Evolutionary conservation across 2,113 vertebrate species (phyloP).

Genomic region (Salvelinus alpinus): DNA sequence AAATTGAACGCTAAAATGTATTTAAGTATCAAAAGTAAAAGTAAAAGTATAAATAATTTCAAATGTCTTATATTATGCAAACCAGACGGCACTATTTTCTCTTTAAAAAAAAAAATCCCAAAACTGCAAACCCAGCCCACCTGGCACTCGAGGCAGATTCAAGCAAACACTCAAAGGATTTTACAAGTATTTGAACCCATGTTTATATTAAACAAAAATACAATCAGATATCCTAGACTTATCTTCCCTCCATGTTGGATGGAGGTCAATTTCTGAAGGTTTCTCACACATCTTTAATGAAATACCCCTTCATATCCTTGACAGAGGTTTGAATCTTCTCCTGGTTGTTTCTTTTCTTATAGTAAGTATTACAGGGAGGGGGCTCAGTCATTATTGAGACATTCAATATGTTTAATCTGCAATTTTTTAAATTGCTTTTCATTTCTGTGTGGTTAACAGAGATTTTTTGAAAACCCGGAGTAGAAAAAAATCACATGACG

Average conservation of each 20-base stretch:
- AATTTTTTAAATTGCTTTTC: slow-evolving; percentile 12
- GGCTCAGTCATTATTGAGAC: slow-evolving; percentile 4
- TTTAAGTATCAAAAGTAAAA: too few species aligned
- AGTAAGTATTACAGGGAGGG: neutral
- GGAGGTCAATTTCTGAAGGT: neutral
- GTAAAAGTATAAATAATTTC: too few species aligned
- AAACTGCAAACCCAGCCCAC: too few species aligned
- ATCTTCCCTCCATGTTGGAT: neutral
- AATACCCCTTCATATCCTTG: neutral
- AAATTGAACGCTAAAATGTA: too few species aligned
- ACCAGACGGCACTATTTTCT: too few species aligned
- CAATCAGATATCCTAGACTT: neutral
- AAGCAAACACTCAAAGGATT: too few species aligned
- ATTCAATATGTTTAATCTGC: slow-evolving; percentile 2
- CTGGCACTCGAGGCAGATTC: too few species aligned
- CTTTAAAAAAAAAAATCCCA: too few species aligned
- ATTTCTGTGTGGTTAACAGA: slow-evolving; percentile 21
- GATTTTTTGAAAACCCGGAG: slow-evolving; percentile 8
- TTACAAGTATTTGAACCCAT: too few species aligned
- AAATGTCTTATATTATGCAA: too few species aligned
- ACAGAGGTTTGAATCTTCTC: neutral
- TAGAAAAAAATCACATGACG: neutral
- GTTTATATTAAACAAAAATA: neutral
- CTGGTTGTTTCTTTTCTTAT: neutral
- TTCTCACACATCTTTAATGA: neutral